phyloP scores from a whole-genome alignment of 2,113 vertebrate genomes.

The Bagarius yarrelli region DNA sequence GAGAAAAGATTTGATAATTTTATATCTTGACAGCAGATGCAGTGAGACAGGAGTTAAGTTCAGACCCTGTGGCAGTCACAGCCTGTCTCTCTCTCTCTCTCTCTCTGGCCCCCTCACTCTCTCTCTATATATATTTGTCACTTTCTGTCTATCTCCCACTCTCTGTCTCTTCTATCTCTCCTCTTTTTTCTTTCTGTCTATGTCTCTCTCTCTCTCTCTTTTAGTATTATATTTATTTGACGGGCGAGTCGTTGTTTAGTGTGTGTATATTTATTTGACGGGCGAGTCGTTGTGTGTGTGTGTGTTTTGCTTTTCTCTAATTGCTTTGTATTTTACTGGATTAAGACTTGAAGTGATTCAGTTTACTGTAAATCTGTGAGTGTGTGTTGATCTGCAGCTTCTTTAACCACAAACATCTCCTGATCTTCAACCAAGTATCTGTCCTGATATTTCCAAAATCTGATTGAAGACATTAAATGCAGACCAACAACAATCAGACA shows the following conservation, averaged over 20 bases:
- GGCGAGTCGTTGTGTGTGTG: neutral
- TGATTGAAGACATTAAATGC: neutral
- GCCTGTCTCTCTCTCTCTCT: neutral
- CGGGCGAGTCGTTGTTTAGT: neutral
- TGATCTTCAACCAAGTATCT: neutral
- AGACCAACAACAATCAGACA: no score
- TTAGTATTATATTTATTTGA: conserved; percentile 15
- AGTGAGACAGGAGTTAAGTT: neutral
- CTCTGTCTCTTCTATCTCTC: no score
- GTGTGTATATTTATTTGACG: no score
- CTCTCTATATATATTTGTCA: no score
- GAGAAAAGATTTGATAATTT: no score
- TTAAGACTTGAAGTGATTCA: conserved; percentile 51
- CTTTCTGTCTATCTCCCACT: no score
- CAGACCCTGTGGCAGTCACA: conserved; percentile 4
- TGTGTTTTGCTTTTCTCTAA: no score
- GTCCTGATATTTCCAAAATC: neutral
- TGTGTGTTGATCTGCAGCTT: neutral
- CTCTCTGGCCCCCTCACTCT: no score
- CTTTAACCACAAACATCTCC: neutral
- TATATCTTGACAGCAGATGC: no score
- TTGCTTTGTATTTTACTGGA: conserved; percentile 46
- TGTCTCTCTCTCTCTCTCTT: neutral
- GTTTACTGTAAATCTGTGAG: conserved; percentile 27
- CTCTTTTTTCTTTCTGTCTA: no score